Conservation (phyloP, 37 sponge, comb jelly and placozoan species). For the Diacarnus erythraeanus region DNA sequence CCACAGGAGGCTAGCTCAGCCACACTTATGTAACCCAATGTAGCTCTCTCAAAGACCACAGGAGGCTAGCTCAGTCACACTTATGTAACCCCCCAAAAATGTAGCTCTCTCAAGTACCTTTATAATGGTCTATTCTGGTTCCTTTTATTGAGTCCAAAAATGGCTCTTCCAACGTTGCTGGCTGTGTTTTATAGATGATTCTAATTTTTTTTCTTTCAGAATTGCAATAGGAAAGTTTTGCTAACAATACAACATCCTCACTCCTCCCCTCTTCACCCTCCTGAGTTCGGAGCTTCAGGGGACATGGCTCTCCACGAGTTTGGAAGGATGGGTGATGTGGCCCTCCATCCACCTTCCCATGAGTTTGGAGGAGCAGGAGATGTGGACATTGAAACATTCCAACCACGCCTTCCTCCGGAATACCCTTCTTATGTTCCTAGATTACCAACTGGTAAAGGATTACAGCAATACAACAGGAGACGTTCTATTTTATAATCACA, state of each 20-base stretch:
- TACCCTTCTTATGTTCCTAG: background rate
- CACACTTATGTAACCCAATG: too few relatives aligned
- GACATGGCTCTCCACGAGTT: background rate
- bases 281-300: background rate
- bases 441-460: background rate
- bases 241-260: constrained; percentile 11
- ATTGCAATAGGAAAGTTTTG: constrained; percentile 12
- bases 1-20: too few relatives aligned
- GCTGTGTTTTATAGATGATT: too few relatives aligned
- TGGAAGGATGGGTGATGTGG: background rate
- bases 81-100: too few relatives aligned
- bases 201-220: constrained; percentile 1
- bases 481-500: too few relatives aligned
- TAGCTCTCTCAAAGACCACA: too few relatives aligned
- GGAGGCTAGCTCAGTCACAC: too few relatives aligned
- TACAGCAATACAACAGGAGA: too few relatives aligned
- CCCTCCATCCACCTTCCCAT: background rate
- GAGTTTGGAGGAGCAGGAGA: background rate
- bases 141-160: too few relatives aligned
- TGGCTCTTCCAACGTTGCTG: too few relatives aligned
- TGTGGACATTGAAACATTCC: background rate
- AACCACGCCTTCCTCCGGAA: constrained; percentile 3
- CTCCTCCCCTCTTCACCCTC: background rate
- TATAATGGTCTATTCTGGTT: too few relatives aligned
- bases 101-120: too few relatives aligned